Conservation (phyloP, 2,888 invertebrate genomes). For the Cephonodes hylas region DNA sequence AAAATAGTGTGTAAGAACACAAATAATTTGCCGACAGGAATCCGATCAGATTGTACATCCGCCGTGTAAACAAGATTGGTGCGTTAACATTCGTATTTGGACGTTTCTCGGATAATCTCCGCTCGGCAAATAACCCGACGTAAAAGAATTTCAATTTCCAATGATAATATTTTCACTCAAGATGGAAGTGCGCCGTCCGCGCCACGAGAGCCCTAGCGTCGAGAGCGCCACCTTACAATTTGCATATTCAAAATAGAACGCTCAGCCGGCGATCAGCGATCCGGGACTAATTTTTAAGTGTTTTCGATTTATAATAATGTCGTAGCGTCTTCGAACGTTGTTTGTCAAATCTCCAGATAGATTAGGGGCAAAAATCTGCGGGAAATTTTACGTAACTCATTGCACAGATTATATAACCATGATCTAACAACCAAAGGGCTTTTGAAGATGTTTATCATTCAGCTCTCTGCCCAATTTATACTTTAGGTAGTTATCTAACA, state of each 20-base stretch:
- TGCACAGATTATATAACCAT: too few species aligned
- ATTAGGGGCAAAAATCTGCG: background rate
- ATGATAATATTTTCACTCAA: conserved; percentile 46
- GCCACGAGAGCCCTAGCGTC: conserved; percentile 22
- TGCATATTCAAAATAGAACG: conserved; percentile 36
- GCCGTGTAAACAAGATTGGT: background rate
- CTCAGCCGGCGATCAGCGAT: background rate
- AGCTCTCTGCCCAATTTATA: too few species aligned
- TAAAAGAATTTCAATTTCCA: conserved; percentile 32
- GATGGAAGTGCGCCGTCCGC: conserved; percentile 30
- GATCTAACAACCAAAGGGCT: too few species aligned
- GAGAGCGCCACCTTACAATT: conserved; percentile 43
- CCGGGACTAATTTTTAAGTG: background rate
- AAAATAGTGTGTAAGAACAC: conserved; percentile 11
- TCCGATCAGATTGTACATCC: background rate
- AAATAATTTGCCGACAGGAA: conserved; percentile 9
- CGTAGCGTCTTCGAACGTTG: background rate
- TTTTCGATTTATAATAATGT: conserved; percentile 3
- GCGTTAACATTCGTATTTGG: background rate
- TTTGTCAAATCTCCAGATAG: background rate
- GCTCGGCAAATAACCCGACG: background rate
- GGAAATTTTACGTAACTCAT: too few species aligned
- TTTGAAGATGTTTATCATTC: too few species aligned
- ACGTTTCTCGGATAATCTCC: background rate
- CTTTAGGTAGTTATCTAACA: too few species aligned